Base-by-base conservation (phyloP, 1,140 invertebrate genomes). In the Drosophila bocki region DNA sequence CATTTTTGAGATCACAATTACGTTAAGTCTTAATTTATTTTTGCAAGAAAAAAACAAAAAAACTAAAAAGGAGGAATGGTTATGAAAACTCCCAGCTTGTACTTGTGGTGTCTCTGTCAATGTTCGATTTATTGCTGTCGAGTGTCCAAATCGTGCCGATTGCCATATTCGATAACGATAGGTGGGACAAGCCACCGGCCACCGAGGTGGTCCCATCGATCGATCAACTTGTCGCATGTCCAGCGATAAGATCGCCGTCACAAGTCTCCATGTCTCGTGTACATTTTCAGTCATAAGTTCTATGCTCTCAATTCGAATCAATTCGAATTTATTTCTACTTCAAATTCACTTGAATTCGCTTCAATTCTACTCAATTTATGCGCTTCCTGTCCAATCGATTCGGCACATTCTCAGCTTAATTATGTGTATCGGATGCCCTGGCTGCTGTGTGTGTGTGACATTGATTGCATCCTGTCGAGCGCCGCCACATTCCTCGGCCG, bases 371-470 rank as follows among this genome's bases (percentile, higher is more conserved):
- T 58, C 50, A 82, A 87, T 82, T 87, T 87, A 80, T 87, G 56
- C 68, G 68, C 68, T 87, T 87, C 83, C 84, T 87, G 83, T 83
- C 75, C 75, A 75, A 63, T 80, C 76, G 51, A 83, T 71, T 78
- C 8, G 47, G n/a, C 37, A 63, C 47, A 82, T 79, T 82, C 80
- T 82, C 70, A 48, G 22, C 33, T 41, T 63, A 48, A 70, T 79
- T 79, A 47, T 48, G 41, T 53, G 39, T 62, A 47, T 53, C 61
- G 58, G 59, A 64, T 68, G 32, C 35, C 60, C n/a, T 13, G 29
- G 26, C 33, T 13, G 22, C 22, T 42, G 4, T 54, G 78, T 12
- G 13, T 47, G 29, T 57, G 8, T 58, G 79, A 47, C 79, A 72
- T 82, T 82, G 80, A 69, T 62, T 51, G 65, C 78, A 86, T 85